Base-by-base conservation (phyloP, 2,888 invertebrate genomes). In the Zootermopsis nevadensis region DNA sequence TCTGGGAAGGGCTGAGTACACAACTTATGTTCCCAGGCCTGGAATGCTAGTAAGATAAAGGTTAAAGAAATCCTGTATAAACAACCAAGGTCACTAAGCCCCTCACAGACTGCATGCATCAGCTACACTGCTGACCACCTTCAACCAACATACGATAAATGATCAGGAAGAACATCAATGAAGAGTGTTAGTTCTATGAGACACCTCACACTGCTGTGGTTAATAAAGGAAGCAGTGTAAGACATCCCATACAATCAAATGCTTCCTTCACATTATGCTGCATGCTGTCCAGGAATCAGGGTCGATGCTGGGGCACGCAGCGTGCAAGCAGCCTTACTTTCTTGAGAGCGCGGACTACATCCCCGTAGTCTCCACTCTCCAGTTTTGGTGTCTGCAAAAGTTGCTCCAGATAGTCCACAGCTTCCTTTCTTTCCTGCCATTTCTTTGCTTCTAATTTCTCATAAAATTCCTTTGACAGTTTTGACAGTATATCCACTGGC, bases 401-500 rank as follows among this genome's bases (percentile, higher is more conserved):
- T 85, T 92, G 93, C 86, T 97, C 96, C 22, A 99, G 89, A 0
- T 92, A 91, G 86, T 99, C 99, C 24, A 99, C 89, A 0, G 95
- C 95, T 88, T 99, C 98, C 88, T 98, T 98, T 42, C 99, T 91
- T 83, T 99, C 97, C 88, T 97, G 97, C 99, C 98, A 99, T 88
- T 98, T 99, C 89, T 97, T 98, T 0, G 96, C 96, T 87, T 99
- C 98, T 6, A 97, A 89, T 89, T 98, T 97, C 6, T 98, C 98
- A 88, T 95, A 98, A 89, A 99, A 99, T 89, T 99, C 98, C 90
- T 97, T 97, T 0, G 99, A 98, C 55, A 99, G 90, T 88, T 97
- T 96, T 0, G 97, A 95, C 0, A 99, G 89, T 86, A 99, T 96
- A 88, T 99, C 98, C 77, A 98, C 97, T 0, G 99, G 96, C 86